Evolutionary conservation across 35 echinoderm and acorn worm species (phyloP).

Genomic region (Stichopus chloronotus): DNA sequence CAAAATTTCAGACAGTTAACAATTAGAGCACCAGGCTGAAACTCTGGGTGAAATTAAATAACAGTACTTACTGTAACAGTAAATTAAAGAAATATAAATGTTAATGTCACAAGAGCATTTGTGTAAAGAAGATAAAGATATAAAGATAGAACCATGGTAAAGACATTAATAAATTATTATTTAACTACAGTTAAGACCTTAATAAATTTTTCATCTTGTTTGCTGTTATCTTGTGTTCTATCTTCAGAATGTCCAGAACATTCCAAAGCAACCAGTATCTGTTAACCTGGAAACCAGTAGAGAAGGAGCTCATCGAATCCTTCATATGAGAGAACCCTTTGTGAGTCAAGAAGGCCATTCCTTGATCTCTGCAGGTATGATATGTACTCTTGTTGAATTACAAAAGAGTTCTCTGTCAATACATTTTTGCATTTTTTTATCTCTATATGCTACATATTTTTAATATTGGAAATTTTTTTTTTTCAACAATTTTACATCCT

Average conservation of each 20-base stretch:
- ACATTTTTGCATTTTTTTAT: not conserved
- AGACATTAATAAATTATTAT: no score
- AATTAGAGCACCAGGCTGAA: no score
- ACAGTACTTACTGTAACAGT: no score
- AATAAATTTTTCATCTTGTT: no score
- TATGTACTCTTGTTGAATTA: not conserved
- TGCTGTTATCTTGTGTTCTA: not conserved
- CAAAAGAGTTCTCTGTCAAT: not conserved
- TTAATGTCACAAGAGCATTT: no score
- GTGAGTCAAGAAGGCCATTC: constrained; percentile 65
- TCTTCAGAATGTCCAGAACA: constrained; percentile 95
- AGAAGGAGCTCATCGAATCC: not conserved
- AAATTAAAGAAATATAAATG: no score
- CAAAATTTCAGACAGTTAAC: no score
- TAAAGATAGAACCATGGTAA: no score
- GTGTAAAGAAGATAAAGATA: no score
- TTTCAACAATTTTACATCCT: not conserved
- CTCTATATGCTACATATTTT: no score
- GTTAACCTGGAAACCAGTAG: not conserved
- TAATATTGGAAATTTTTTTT: not conserved
- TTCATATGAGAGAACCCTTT: constrained; percentile 80
- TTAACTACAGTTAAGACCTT: no score
- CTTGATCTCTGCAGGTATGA: constrained; percentile 79
- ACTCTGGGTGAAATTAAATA: no score
- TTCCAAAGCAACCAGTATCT: constrained; percentile 79